Percentiles rank a stretch among this genome's conserved stretches.
phyloP scores from a whole-genome alignment of 2,113 vertebrate genomes.

The Neoarius graeffei region DNA sequence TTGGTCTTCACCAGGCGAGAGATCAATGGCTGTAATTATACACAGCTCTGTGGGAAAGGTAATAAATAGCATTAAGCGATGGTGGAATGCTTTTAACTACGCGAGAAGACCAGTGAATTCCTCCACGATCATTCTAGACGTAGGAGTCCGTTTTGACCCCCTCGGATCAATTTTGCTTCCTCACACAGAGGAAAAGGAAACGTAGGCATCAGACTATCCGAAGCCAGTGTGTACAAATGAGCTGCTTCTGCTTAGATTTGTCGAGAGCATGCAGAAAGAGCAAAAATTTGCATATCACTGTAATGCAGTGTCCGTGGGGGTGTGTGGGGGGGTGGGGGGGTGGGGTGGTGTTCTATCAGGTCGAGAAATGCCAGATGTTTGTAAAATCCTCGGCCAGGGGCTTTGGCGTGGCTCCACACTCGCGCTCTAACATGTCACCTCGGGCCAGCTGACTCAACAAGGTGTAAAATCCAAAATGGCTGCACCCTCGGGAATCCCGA shows the following conservation, averaged over 20 bases:
- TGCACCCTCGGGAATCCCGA: constrained; percentile 39
- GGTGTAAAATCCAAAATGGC: constrained; percentile 61
- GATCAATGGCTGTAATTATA: constrained; percentile 74
- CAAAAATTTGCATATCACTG: constrained; percentile 46
- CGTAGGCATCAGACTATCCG: neutral
- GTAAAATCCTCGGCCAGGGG: constrained; percentile 36
- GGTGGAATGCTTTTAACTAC: constrained; percentile 65
- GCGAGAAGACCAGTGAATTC: neutral
- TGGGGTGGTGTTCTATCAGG: constrained; percentile 26
- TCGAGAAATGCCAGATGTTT: constrained; percentile 57
- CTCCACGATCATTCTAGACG: neutral
- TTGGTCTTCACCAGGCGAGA: constrained; percentile 68
- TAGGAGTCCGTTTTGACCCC: constrained; percentile 62
- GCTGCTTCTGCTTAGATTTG: neutral
- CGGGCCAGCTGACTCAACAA: constrained; percentile 62
- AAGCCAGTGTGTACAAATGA: neutral
- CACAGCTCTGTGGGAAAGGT: constrained; percentile 62
- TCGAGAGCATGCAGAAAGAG: neutral
- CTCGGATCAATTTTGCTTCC: neutral
- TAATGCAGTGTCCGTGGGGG: constrained; percentile 26
- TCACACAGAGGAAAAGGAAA: neutral
- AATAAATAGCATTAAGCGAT: constrained; percentile 73
- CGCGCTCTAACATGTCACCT: constrained; percentile 59
- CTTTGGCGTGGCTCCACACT: constrained; percentile 47
- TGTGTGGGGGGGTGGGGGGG: neutral